These are phyloP conservation scores for Anagrus nilaparvatae DNA, from an alignment of 1,140 invertebrate genomes.

Conservation along the genomic window DNA sequence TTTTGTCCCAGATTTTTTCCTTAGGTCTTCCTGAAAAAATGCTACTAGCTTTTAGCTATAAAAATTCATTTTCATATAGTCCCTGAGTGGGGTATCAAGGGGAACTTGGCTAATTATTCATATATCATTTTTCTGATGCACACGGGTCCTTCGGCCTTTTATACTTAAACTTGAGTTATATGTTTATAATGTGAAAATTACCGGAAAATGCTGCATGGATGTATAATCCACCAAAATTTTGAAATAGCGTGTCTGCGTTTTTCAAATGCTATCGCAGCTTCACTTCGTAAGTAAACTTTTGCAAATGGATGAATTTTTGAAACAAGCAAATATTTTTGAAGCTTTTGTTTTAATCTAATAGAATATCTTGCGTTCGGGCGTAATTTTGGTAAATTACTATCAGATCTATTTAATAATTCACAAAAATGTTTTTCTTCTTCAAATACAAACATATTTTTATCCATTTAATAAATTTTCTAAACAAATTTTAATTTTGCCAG, in stretches of 20 bases:
- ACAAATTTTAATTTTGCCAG: too few species aligned
- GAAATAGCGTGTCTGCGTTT: conserved; percentile 26
- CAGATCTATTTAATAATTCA: conserved; percentile 21
- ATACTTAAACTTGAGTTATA: conserved; percentile 1
- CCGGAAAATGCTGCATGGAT: conserved; percentile 29
- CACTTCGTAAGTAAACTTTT: conserved; percentile 23
- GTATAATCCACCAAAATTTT: conserved; percentile 28
- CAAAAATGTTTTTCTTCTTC: too few species aligned
- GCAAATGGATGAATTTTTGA: conserved; percentile 24
- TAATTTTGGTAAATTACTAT: conserved; percentile 26
- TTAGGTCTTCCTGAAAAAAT: too few species aligned
- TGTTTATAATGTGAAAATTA: conserved; percentile 7
- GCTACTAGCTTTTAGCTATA: too few species aligned
- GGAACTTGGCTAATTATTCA: too few species aligned
- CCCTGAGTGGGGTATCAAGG: too few species aligned
- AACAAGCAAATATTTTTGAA: conserved; percentile 28
- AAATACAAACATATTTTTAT: too few species aligned
- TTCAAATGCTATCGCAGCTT: conserved; percentile 25
- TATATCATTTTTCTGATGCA: background rate
- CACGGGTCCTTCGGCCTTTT: background rate
- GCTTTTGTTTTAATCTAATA: conserved; percentile 19
- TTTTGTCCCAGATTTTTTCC: too few species aligned
- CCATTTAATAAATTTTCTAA: too few species aligned
- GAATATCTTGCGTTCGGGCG: conserved; percentile 24
- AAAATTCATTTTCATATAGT: too few species aligned